phyloP scores from a whole-genome alignment of 2,797 vertebrate genomes.

The Protonibea diacanthus region DNA sequence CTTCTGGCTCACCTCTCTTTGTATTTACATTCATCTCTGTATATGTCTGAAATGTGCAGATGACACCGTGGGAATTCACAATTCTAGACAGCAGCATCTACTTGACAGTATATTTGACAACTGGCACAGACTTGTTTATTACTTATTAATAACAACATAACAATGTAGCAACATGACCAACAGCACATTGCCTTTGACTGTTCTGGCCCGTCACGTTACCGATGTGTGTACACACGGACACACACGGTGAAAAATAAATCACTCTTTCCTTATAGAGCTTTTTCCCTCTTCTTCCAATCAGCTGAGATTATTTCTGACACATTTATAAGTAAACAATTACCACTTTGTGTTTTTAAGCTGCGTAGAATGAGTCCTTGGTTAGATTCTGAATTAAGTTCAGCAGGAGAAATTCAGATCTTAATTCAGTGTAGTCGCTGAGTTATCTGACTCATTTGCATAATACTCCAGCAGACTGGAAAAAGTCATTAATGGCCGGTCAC shows the following conservation, averaged over 20 bases:
- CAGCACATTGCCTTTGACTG: not conserved
- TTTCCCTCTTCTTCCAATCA: not conserved
- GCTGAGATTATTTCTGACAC: not conserved
- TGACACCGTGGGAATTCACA: slow-evolving; percentile 49
- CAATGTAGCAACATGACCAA: not conserved
- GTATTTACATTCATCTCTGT: slow-evolving; percentile 42
- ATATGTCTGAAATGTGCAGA: not conserved
- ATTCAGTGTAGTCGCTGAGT: not conserved
- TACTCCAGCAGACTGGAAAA: not conserved
- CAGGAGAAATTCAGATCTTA: not conserved
- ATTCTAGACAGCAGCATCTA: slow-evolving; percentile 46
- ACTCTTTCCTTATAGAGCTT: not conserved
- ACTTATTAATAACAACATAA: slow-evolving; percentile 6
- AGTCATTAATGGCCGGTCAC: not conserved
- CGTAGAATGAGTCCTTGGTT: not conserved
- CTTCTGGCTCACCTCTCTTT: slow-evolving; percentile 8
- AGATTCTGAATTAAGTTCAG: not conserved
- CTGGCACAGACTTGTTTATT: not conserved
- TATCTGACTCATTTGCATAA: slow-evolving; percentile 12
- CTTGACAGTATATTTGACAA: not conserved
- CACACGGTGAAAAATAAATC: not conserved
- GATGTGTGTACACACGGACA: no score
- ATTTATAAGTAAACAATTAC: not conserved
- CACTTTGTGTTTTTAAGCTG: not conserved
- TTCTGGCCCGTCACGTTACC: not conserved